A percentile compares a stretch with the other conserved stretches of the same genome.
Conservation (phyloP, 2,113 vertebrate species). For the Tragelaphus buxtoni region DNA sequence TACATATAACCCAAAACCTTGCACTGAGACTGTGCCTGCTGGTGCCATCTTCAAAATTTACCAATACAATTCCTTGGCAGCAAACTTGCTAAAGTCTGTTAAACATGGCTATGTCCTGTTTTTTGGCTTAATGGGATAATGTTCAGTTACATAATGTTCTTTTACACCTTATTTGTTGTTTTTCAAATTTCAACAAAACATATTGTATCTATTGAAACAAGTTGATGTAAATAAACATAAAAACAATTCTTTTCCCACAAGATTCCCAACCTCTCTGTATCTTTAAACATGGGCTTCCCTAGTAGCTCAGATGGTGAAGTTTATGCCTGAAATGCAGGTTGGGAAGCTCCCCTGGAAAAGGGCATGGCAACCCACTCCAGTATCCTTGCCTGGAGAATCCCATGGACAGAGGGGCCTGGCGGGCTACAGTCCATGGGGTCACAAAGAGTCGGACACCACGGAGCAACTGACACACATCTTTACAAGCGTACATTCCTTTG, state of each 20-base stretch:
- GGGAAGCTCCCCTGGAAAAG: not conserved
- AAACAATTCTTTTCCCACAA: not conserved
- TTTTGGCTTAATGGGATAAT: not conserved
- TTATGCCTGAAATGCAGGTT: not conserved
- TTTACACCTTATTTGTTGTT: not conserved
- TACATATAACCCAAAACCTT: no score
- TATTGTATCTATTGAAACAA: not conserved
- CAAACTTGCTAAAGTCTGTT: not conserved
- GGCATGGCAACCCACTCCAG: not conserved
- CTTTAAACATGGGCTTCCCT: not conserved
- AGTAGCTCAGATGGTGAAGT: not conserved
- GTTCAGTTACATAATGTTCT: not conserved
- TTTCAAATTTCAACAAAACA: not conserved
- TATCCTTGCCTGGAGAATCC: not conserved
- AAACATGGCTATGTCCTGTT: not conserved
- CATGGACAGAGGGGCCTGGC: not conserved
- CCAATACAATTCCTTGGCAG: not conserved
- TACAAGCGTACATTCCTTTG: not conserved
- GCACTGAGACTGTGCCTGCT: no score
- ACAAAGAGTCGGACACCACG: accelerated
- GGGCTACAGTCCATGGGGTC: not conserved
- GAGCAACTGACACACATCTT: accelerated
- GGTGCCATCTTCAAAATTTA: not conserved
- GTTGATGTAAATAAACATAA: not conserved
- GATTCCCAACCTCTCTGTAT: not conserved